Conservation (phyloP, 64 coral and sea anemone genomes). For the Stichodactyla helianthus region DNA sequence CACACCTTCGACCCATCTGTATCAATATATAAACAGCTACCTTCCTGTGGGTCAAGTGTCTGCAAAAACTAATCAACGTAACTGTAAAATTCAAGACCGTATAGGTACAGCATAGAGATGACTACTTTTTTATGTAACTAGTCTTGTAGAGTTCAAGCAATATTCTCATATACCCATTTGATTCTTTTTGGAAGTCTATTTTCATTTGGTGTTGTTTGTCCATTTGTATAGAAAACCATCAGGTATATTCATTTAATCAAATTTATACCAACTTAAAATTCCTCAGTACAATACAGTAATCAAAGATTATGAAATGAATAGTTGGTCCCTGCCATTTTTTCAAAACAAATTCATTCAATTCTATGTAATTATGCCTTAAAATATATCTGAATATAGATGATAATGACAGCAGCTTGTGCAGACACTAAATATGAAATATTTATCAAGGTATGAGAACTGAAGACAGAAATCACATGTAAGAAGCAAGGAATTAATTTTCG, state of each 20-base stretch:
- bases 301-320: not conserved
- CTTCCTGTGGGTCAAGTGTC: not conserved
- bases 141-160: slow-evolving; percentile 11
- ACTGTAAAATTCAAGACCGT: not conserved
- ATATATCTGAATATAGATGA: not conserved
- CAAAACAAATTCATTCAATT: not conserved
- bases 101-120: not conserved
- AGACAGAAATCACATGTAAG: not conserved
- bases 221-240: not conserved
- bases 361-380: not conserved
- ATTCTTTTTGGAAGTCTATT: slow-evolving; percentile 15
- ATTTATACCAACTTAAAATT: not conserved
- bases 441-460: not conserved
- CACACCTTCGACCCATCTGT: not conserved
- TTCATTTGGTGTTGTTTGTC: not conserved
- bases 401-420: not conserved
- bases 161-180: not conserved
- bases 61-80: not conserved
- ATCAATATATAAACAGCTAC: not conserved
- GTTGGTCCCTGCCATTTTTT: not conserved
- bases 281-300: not conserved
- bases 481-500: not conserved
- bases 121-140: slow-evolving; percentile 14
- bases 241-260: not conserved
- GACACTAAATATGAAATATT: slow-evolving; percentile 2